phyloP scores from a whole-genome alignment of 2,888 invertebrate genomes.

The Ametastegia equiseti region DNA sequence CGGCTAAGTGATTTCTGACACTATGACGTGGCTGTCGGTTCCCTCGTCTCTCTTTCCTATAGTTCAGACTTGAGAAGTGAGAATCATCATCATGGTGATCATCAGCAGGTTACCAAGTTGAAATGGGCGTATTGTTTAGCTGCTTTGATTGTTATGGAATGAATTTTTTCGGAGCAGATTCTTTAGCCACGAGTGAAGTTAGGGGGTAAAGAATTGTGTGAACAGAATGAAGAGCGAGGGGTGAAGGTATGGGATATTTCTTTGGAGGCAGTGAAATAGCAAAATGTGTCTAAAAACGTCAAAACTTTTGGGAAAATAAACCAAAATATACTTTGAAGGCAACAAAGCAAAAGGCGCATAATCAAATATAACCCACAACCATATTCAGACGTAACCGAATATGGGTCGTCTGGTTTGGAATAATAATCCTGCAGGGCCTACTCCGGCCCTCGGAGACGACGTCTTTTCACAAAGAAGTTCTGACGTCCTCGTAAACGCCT shows the following conservation, averaged over 20 bases:
- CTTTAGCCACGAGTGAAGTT: background rate
- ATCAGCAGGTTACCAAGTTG: background rate
- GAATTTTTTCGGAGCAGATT: background rate
- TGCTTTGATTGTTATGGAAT: background rate
- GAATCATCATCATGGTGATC: constrained; percentile 4
- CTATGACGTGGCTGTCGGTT: constrained; percentile 44
- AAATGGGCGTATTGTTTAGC: constrained; percentile 36
- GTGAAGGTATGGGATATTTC: constrained; percentile 29
- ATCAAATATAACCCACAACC: constrained; percentile 48
- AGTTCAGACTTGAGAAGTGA: background rate
- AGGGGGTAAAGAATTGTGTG: background rate
- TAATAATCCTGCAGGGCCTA: too few species aligned
- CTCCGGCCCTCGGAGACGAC: background rate
- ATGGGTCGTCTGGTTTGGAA: constrained; percentile 44
- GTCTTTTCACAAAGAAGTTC: constrained; percentile 19
- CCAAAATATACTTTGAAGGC: constrained; percentile 46
- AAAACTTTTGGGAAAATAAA: constrained; percentile 57
- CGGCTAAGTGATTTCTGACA: constrained; percentile 68
- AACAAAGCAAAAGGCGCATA: constrained; percentile 51
- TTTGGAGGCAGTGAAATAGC: constrained; percentile 56
- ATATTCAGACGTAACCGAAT: constrained; percentile 51
- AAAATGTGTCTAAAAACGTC: constrained; percentile 67
- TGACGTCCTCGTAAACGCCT: constrained; percentile 33
- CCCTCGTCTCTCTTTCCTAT: constrained; percentile 56
- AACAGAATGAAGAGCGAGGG: constrained; percentile 7